Percentiles rank a stretch among this genome's conserved stretches.
Conservation (phyloP, 2,113 vertebrate species). For the Raja brachyura region DNA sequence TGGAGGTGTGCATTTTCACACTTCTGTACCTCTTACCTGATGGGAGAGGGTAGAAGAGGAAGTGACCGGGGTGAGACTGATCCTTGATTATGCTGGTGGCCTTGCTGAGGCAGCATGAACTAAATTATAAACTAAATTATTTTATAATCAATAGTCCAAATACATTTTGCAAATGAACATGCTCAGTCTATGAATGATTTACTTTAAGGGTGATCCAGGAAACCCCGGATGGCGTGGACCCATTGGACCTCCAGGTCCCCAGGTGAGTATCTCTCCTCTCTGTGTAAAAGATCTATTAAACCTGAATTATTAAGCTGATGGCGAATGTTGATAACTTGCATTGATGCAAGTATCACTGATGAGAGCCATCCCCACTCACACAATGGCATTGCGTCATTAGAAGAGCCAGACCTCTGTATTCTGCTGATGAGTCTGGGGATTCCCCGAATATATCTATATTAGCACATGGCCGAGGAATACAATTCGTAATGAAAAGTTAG, state of each 20-base stretch:
- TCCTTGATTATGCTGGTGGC: too few species aligned
- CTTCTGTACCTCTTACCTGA: too few species aligned
- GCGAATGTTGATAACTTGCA: too few species aligned
- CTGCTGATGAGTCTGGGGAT: too few species aligned
- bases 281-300: not conserved
- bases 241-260: not conserved
- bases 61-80: too few species aligned
- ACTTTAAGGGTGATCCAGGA: conserved; percentile 2
- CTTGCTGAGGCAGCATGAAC: too few species aligned
- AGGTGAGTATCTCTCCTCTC: not conserved
- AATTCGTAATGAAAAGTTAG: not conserved
- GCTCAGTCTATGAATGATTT: not conserved
- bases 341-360: not conserved
- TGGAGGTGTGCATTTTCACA: too few species aligned
- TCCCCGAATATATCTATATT: not conserved
- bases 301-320: too few species aligned
- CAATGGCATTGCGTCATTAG: not conserved
- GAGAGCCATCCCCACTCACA: not conserved
- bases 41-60: too few species aligned
- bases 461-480: not conserved
- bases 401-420: not conserved
- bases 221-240: not conserved
- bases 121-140: too few species aligned
- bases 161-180: not conserved
- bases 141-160: not conserved